A percentile compares a stretch with the other conserved stretches of the same genome.
These are phyloP conservation scores for Chelidonichthys spinosus DNA, from an alignment of 2,797 vertebrate genomes.

Conservation along the genomic window DNA sequence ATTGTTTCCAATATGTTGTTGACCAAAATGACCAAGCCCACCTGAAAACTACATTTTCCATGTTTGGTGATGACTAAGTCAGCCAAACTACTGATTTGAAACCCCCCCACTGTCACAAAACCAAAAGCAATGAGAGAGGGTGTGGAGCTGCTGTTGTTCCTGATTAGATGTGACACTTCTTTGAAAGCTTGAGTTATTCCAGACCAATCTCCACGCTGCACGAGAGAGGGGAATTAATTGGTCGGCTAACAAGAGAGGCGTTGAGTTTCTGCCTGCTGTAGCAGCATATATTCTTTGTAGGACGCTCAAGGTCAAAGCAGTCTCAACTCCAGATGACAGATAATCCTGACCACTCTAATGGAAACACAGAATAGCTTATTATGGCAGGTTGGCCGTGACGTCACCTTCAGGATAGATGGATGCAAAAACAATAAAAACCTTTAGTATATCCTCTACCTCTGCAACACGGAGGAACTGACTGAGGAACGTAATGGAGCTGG, in stretches of 20 bases:
- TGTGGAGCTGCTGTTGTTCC: conserved; percentile 13
- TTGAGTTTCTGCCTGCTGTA: not conserved
- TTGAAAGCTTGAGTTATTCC: conserved; percentile 44
- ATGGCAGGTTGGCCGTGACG: not conserved
- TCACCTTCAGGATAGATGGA: not conserved
- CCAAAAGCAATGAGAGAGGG: not conserved
- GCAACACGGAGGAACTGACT: conserved; percentile 6
- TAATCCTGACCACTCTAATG: conserved; percentile 38
- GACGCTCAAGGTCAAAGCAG: conserved; percentile 61
- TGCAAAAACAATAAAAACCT: not conserved
- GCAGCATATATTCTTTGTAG: conserved; percentile 26
- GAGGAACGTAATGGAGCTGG: not conserved
- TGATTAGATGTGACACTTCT: conserved; percentile 46
- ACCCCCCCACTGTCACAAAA: conserved; percentile 7
- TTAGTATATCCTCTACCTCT: not conserved
- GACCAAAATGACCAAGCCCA: not conserved
- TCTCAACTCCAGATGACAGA: conserved; percentile 52
- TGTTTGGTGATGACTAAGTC: conserved; percentile 8
- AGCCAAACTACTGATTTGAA: conserved; percentile 7
- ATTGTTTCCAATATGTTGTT: not conserved
- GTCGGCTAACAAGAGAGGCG: not conserved
- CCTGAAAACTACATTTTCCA: not conserved
- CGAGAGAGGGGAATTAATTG: conserved; percentile 39
- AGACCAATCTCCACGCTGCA: conserved; percentile 25
- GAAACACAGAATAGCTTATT: conserved; percentile 14